Conservation (phyloP, 2,888 invertebrate genomes). For the Notodonta dromedarius region DNA sequence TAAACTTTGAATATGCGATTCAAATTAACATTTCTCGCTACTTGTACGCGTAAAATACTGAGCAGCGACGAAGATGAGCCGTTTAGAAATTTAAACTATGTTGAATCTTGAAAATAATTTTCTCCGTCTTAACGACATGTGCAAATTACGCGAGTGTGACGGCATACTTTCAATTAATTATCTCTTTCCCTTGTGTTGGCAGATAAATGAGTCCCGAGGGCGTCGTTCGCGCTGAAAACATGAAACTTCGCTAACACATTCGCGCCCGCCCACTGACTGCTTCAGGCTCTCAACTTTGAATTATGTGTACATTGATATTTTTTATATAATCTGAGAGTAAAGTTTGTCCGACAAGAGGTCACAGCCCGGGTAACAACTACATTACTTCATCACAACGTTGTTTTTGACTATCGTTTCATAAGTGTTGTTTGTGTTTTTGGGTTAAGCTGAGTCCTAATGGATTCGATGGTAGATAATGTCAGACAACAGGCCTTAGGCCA, state of each 20-base stretch:
- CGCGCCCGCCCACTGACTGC: slow-evolving; percentile 51
- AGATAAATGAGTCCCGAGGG: slow-evolving; percentile 72
- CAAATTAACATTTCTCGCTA: background rate
- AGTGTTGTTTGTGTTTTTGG: too few relatives aligned
- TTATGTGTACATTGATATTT: slow-evolving; percentile 69
- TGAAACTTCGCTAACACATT: slow-evolving; percentile 67
- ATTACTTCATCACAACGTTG: too few relatives aligned
- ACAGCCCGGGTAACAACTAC: background rate
- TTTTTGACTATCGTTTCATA: too few relatives aligned
- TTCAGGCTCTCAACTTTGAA: slow-evolving; percentile 62
- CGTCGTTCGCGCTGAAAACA: slow-evolving; percentile 65
- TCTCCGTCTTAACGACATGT: slow-evolving; percentile 41
- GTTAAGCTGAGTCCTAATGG: too few relatives aligned
- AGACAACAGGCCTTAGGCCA: too few relatives aligned
- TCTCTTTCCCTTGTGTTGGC: slow-evolving; percentile 62
- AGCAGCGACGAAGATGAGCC: slow-evolving; percentile 5
- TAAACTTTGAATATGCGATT: slow-evolving; percentile 3
- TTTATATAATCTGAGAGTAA: slow-evolving; percentile 56
- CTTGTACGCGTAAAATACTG: background rate
- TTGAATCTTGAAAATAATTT: slow-evolving; percentile 28
- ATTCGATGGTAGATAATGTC: too few relatives aligned
- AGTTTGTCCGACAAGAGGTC: slow-evolving; percentile 39
- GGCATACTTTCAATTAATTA: slow-evolving; percentile 76
- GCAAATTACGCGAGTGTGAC: slow-evolving; percentile 56
- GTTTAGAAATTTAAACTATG: slow-evolving; percentile 12